Base-by-base conservation (phyloP, 2,888 invertebrate genomes). In the Synergus japonicus region DNA sequence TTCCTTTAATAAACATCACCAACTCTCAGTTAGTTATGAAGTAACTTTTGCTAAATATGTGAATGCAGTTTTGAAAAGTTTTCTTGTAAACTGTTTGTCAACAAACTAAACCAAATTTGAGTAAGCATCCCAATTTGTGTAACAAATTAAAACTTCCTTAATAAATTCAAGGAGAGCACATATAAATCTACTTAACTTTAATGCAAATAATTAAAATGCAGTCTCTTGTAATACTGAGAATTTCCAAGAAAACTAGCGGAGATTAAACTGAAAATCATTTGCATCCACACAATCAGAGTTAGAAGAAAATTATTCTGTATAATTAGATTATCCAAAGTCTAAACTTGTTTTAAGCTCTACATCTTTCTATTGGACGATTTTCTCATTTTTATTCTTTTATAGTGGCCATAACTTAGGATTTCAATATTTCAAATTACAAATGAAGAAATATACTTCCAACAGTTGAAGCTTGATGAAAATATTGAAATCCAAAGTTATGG, bases 141-240 rank as follows among this genome's bases (percentile, higher is more conserved):
- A 69, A 69, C 46, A 49, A 69, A 69, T 13, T 69, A 46, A 69
- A 69, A 69, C 54, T 54, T 29, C n/a, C 73, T 37, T 54, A 49
- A 49, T 49, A 54, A 73, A 49, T 73, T 49, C 3, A 73, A 29
- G 49, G 9, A 46, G 43, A 66, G 43, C 43, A 18, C 43, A 66
- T 43, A 66, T 66, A 73, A 73, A 73, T 73, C 49, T 73, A 15
- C 49, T 37, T 73, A 73, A 73, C n/a, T 73, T 49, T 37, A 69
- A 37, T 29, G 4, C 29, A 54, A 73, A 73, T 54, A 73, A n/a
- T 73, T 73, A n/a, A 54, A 73, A 54, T 54, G n/a, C 49, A 37
- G 49, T 49, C 46, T 46, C 67, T 46, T 29, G 67, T 49, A 69
- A 46, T 46, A 46, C 43, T 22, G 10, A 18, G 67, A 7, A 69